These are phyloP conservation scores for Benthosema pterotum DNA, from an alignment of 2,797 vertebrate genomes.

Conservation along the genomic window DNA sequence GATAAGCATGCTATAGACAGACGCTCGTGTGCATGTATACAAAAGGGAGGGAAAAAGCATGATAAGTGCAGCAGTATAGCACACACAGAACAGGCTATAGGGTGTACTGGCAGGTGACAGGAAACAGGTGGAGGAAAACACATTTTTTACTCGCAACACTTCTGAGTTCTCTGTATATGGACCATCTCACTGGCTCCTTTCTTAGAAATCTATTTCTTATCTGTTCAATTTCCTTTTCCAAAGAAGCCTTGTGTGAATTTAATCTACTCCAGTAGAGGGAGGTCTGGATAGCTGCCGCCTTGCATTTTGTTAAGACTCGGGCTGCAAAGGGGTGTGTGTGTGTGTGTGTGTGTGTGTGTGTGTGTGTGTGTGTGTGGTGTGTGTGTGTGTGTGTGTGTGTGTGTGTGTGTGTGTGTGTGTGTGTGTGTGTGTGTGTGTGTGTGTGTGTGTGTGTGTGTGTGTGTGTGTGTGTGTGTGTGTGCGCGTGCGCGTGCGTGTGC, in stretches of 20 bases:
- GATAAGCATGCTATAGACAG: constrained; percentile 31
- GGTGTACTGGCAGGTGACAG: constrained; percentile 55
- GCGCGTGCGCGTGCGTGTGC: constrained; percentile 37
- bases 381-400: constrained; percentile 34
- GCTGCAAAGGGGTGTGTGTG: neutral
- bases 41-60: constrained; percentile 9
- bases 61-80: constrained; percentile 22
- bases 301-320: constrained; percentile 55
- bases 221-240: constrained; percentile 91
- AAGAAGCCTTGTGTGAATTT: constrained; percentile 82
- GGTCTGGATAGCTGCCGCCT: constrained; percentile 67
- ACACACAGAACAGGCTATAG: constrained; percentile 20
- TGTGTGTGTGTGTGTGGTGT: constrained; percentile 27
- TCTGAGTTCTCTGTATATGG: constrained; percentile 43
- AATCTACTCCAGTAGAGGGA: constrained; percentile 83
- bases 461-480: constrained; percentile 25
- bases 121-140: constrained; percentile 44
- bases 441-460: constrained; percentile 17
- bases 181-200: constrained; percentile 48
- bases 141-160: constrained; percentile 50
- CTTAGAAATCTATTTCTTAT: constrained; percentile 84
- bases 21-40: constrained; percentile 39
- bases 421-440: constrained; percentile 11
- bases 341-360: constrained; percentile 16
- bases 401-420: constrained; percentile 32